phyloP scores from a whole-genome alignment of 2,797 vertebrate genomes.

The Delichon dasypus region DNA sequence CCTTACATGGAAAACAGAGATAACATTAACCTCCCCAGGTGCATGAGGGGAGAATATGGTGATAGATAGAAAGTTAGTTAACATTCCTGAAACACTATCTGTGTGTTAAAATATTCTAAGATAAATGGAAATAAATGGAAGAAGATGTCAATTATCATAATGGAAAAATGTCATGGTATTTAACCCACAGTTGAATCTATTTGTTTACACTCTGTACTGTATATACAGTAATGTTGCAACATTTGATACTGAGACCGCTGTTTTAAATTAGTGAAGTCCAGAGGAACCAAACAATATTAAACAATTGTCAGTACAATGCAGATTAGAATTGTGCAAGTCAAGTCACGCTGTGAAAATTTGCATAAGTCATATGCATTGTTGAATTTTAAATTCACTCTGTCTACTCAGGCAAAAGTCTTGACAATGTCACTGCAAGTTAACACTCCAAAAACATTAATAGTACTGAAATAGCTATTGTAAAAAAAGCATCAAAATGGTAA shows the following conservation, averaged over 20 bases:
- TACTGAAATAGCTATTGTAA: background rate
- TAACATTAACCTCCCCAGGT: background rate
- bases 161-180: background rate
- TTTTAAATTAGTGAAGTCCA: background rate
- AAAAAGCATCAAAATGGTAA: constrained; percentile 6
- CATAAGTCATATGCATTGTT: background rate
- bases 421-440: background rate
- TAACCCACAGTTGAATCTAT: background rate
- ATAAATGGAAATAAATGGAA: constrained; percentile 17
- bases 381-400: constrained; percentile 14
- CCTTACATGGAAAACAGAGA: background rate
- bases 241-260: background rate
- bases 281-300: background rate
- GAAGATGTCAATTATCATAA: background rate
- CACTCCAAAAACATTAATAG: background rate
- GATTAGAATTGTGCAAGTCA: background rate
- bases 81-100: background rate
- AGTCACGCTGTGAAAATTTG: background rate
- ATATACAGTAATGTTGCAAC: background rate
- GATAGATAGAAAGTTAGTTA: background rate
- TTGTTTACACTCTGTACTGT: background rate
- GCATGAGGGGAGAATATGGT: background rate
- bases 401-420: constrained; percentile 12
- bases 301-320: background rate
- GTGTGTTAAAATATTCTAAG: background rate